Conservation (phyloP, 2,113 vertebrate genomes). For the Misgurnus anguillicaudatus region DNA sequence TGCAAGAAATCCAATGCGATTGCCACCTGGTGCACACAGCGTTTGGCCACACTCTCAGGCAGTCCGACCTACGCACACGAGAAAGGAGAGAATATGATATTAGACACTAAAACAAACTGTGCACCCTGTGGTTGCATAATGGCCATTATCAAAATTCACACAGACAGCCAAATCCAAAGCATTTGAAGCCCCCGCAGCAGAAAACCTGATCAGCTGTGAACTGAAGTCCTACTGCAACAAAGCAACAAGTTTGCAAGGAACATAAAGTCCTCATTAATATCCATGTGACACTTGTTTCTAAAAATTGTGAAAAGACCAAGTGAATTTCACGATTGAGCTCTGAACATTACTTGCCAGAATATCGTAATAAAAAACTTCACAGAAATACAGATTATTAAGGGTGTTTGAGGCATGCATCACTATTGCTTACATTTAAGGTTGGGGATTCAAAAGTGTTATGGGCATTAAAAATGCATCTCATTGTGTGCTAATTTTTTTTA, state of each 20-base stretch:
- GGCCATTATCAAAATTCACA: neutral
- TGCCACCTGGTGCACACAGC: constrained; percentile 80
- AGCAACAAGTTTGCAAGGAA: constrained; percentile 30
- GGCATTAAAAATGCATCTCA: no score
- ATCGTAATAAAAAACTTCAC: neutral
- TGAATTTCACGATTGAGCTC: constrained; percentile 8
- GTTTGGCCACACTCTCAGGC: constrained; percentile 74
- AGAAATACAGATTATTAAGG: no score
- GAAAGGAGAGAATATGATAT: neutral
- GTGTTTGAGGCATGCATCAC: no score
- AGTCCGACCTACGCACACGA: constrained; percentile 73
- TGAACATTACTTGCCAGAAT: neutral
- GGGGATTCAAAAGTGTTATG: no score
- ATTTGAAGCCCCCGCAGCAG: constrained; percentile 2
- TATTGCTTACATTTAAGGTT: no score
- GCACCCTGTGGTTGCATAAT: constrained; percentile 26
- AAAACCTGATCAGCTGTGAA: neutral
- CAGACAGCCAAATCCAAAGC: constrained; percentile 3
- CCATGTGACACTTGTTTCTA: constrained; percentile 7
- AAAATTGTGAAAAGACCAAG: constrained; percentile 24
- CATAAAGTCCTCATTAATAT: constrained; percentile 24
- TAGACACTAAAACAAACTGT: neutral
- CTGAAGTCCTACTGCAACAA: constrained; percentile 3
- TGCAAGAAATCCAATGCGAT: constrained; percentile 80
- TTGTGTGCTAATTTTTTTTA: no score